Percentiles rank a stretch among this genome's conserved stretches.
These are phyloP conservation scores for Eira barbara DNA, from an alignment of 2,113 vertebrate species.

Conservation along the genomic window DNA sequence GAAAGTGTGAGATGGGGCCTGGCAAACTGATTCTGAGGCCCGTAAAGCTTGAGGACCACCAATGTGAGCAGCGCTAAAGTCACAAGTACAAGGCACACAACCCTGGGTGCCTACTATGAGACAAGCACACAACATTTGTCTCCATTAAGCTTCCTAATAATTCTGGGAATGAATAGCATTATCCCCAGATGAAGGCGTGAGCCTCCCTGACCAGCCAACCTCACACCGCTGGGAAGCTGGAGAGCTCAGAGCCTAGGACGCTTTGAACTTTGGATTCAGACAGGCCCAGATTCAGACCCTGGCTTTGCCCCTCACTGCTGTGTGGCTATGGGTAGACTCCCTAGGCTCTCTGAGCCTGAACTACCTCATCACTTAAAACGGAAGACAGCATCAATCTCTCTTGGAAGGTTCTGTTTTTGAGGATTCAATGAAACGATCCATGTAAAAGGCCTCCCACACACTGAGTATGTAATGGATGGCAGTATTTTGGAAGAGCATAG, in stretches of 20 bases:
- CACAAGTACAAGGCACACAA: neutral
- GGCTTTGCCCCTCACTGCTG: neutral
- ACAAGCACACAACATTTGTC: neutral
- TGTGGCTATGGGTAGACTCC: neutral
- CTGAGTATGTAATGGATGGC: fast-evolving
- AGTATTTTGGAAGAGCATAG: neutral
- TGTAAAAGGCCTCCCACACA: neutral
- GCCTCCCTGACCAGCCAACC: neutral
- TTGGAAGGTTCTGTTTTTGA: neutral
- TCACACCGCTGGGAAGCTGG: neutral
- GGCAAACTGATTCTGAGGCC: neutral
- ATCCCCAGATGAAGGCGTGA: neutral
- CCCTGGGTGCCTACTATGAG: fast-evolving
- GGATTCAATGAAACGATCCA: neutral
- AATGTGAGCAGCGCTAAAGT: neutral
- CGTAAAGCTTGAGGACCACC: neutral
- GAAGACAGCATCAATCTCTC: neutral
- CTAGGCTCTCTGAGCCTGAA: neutral
- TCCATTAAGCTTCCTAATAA: neutral
- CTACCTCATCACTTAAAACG: neutral
- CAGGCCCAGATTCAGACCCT: neutral
- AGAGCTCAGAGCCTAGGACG: neutral
- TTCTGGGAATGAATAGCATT: neutral
- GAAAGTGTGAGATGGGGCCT: neutral
- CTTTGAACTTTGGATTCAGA: neutral